Conservation (phyloP, 1,140 invertebrate genomes). For the Drosophila orosa region DNA sequence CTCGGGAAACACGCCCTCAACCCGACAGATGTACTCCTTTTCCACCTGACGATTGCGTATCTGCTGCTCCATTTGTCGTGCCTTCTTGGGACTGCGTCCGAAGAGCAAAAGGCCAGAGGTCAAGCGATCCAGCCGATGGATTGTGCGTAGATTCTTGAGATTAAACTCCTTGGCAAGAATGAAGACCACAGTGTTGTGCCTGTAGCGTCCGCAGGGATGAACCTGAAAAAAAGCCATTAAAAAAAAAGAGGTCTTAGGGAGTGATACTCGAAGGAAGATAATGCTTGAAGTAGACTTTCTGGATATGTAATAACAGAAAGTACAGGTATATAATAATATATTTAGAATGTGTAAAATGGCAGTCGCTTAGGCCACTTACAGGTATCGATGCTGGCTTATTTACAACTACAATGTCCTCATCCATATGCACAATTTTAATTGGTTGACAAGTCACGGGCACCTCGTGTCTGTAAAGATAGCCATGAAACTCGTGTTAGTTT, state of each 20-base stretch:
- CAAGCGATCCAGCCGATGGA: conserved; percentile 95
- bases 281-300: conserved; percentile 15
- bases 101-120: conserved; percentile 98
- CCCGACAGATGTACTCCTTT: conserved; percentile 98
- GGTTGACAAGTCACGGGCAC: conserved; percentile 96
- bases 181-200: conserved; percentile 98
- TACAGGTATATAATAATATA: conserved; percentile 1
- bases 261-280: background rate
- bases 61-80: conserved; percentile 96
- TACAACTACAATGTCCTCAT: conserved; percentile 98
- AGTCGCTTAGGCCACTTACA: conserved; percentile 93
- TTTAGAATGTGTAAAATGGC: conserved; percentile 85
- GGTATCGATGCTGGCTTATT: conserved; percentile 99
- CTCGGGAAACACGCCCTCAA: conserved; percentile 98
- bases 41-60: conserved; percentile 95
- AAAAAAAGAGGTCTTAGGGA: background rate
- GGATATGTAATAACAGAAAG: conserved; percentile 12
- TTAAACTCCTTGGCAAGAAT: conserved; percentile 98
- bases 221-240: conserved; percentile 86
- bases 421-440: conserved; percentile 98
- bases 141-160: conserved; percentile 96
- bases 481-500: conserved; percentile 42
- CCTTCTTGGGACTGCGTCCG: conserved; percentile 95
- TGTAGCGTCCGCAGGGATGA: conserved; percentile 98
- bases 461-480: conserved; percentile 94